Percentiles rank a stretch among this genome's conserved stretches.
phyloP scores from a whole-genome alignment of 1,140 invertebrate genomes.

The Caenorhabditis latens region DNA sequence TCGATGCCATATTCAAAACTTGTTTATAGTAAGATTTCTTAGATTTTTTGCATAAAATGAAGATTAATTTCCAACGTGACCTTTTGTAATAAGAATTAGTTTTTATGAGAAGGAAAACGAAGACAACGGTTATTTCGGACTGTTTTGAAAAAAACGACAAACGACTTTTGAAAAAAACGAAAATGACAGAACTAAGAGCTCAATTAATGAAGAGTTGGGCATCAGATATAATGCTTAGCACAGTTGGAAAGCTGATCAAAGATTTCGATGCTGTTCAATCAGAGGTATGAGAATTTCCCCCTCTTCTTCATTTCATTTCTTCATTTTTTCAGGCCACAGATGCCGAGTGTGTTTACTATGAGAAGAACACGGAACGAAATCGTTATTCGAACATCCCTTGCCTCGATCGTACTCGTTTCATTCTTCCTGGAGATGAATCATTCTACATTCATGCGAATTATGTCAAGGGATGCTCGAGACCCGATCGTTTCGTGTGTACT shows the following conservation, averaged over 20 bases:
- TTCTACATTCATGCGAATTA: conserved; percentile 40
- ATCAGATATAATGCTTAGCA: not conserved
- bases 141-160: too few relatives aligned
- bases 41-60: too few relatives aligned
- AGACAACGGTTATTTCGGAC: too few relatives aligned
- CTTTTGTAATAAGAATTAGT: too few relatives aligned
- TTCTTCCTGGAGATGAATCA: conserved; percentile 7
- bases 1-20: too few relatives aligned
- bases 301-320: not conserved
- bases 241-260: not conserved
- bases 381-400: conserved; percentile 36
- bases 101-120: too few relatives aligned
- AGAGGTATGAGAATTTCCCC: not conserved
- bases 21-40: too few relatives aligned
- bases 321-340: not conserved
- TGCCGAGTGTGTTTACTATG: not conserved
- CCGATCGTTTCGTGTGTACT: conserved; percentile 20
- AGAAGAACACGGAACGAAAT: not conserved
- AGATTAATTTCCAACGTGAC: too few relatives aligned
- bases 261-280: not conserved
- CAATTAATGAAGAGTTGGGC: not conserved
- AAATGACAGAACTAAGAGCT: not conserved
- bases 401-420: not conserved
- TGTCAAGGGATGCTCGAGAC: conserved; percentile 1
- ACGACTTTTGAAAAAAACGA: too few relatives aligned